These are phyloP conservation scores for Pithys albifrons DNA, from an alignment of 2,113 vertebrate species.

Conservation along the genomic window DNA sequence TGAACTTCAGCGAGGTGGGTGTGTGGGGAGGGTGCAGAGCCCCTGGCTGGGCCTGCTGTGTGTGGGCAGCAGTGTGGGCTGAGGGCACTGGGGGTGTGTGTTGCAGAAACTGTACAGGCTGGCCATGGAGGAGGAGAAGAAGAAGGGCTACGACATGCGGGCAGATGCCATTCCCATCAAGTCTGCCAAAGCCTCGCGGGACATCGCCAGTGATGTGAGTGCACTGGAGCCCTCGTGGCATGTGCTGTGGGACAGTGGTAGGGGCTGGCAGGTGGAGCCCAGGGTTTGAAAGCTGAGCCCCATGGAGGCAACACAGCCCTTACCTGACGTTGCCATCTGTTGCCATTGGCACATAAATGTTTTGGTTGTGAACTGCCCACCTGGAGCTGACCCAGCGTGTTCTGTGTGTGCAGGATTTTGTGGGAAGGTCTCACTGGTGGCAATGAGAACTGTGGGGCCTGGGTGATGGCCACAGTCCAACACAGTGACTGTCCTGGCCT, in stretches of 20 bases:
- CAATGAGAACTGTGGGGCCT: background rate
- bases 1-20: background rate
- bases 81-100: background rate
- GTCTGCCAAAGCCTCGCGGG: slow-evolving; percentile 83
- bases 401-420: rapidly evolving
- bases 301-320: background rate
- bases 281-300: no score
- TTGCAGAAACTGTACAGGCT: slow-evolving; percentile 86
- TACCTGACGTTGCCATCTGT: rapidly evolving
- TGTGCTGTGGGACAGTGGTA: no score
- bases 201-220: slow-evolving; percentile 82
- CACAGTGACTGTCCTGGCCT: background rate
- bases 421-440: no score
- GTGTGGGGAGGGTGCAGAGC: background rate
- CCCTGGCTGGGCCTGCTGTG: rapidly evolving
- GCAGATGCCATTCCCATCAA: slow-evolving; percentile 85
- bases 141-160: slow-evolving; percentile 86
- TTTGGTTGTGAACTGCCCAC: background rate
- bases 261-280: no score
- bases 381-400: background rate
- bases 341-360: rapidly evolving
- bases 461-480: no score
- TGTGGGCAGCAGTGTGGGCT: rapidly evolving
- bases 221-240: background rate
- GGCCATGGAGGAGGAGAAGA: slow-evolving; percentile 87